These are phyloP conservation scores for Dryadula phaetusa DNA, from an alignment of 2,888 invertebrate genomes.

Conservation along the genomic window DNA sequence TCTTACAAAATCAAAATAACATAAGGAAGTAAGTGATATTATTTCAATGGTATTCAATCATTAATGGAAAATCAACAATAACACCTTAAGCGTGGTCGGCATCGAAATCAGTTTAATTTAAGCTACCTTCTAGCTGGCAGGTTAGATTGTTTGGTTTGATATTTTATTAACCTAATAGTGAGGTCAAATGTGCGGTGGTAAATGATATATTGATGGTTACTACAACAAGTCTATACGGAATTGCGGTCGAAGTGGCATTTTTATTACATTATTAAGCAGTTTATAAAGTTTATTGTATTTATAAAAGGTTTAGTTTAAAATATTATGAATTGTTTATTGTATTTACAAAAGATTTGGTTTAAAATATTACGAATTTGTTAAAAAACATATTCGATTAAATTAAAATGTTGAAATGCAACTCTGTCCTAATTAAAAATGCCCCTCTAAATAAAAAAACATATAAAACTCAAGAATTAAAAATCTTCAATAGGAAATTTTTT, in stretches of 20 bases:
- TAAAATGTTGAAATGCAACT: too few species aligned
- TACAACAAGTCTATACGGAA: background rate
- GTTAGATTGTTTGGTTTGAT: background rate
- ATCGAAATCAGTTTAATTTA: conserved; percentile 23
- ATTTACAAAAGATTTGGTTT: too few species aligned
- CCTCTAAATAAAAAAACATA: too few species aligned
- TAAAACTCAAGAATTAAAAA: too few species aligned
- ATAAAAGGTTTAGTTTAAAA: too few species aligned
- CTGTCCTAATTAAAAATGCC: too few species aligned
- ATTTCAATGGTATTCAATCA: conserved; percentile 21
- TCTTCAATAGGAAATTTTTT: too few species aligned
- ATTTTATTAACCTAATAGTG: background rate
- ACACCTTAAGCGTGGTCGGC: conserved; percentile 23
- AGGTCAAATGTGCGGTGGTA: conserved; percentile 14
- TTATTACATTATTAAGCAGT: background rate
- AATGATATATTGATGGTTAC: conserved; percentile 6
- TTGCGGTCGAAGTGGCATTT: background rate
- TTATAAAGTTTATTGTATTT: too few species aligned
- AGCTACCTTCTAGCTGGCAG: conserved; percentile 5
- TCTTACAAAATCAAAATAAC: conserved; percentile 9
- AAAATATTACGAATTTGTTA: too few species aligned
- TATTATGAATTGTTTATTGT: too few species aligned
- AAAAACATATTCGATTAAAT: too few species aligned
- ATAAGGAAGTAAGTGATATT: conserved; percentile 30
- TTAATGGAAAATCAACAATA: conserved; percentile 29